A percentile compares a stretch with the other conserved stretches of the same genome.
These are phyloP conservation scores for Rhinichthys klamathensis DNA, from an alignment of 2,113 vertebrate species.

Conservation along the genomic window DNA sequence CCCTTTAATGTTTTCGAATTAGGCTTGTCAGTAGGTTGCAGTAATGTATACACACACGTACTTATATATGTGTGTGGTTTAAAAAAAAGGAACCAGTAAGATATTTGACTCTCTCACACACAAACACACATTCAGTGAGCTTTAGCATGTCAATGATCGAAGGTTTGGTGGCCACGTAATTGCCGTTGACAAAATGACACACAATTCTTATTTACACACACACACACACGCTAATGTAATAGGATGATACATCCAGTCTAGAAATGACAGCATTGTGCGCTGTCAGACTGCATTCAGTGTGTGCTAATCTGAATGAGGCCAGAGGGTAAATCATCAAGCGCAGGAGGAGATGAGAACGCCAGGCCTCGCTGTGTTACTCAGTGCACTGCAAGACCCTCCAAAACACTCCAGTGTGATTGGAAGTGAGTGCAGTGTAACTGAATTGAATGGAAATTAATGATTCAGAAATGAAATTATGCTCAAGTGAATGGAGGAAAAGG, in stretches of 20 bases:
- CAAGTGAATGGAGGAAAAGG: slow-evolving; percentile 26
- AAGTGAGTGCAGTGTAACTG: slow-evolving; percentile 13
- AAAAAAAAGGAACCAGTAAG: not conserved
- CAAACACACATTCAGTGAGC: not conserved
- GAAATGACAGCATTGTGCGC: not conserved
- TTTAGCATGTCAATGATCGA: not conserved
- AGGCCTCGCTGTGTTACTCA: not conserved
- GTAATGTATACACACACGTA: not conserved
- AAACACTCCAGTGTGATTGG: slow-evolving; percentile 39
- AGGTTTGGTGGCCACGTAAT: slow-evolving; percentile 4
- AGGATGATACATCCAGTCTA: slow-evolving; percentile 22
- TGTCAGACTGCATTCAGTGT: slow-evolving; percentile 30
- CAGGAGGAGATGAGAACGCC: slow-evolving; percentile 1
- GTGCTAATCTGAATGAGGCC: slow-evolving; percentile 33
- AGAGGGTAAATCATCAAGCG: slow-evolving; percentile 20
- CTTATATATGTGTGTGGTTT: not conserved
- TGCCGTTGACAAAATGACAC: not conserved
- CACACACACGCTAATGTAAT: not conserved
- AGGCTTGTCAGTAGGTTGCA: not conserved
- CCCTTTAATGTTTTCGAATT: not conserved
- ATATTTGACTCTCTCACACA: not conserved
- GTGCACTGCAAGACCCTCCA: not conserved
- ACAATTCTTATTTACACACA: too few relatives aligned
- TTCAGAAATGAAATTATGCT: slow-evolving; percentile 31
- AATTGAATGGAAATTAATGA: slow-evolving; percentile 42